phyloP scores from a whole-genome alignment of 2,797 vertebrate species.

The Molossus alvarezi region DNA sequence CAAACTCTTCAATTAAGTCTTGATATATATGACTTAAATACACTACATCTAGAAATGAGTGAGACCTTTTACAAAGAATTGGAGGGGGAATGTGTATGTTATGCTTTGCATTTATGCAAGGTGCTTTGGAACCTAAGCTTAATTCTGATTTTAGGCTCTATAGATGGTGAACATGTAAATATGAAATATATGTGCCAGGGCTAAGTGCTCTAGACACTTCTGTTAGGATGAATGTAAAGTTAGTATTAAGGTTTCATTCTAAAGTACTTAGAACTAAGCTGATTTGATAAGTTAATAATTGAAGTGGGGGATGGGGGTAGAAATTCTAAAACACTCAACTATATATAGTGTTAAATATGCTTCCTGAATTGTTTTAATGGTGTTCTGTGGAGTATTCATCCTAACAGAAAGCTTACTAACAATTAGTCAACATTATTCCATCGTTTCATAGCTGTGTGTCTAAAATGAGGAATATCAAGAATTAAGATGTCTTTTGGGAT shows the following conservation, averaged over 20 bases:
- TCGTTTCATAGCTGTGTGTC: background rate
- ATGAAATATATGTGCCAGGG: background rate
- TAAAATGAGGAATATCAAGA: background rate
- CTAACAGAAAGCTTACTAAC: background rate
- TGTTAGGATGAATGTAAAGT: background rate
- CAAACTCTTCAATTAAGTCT: slow-evolving; percentile 82
- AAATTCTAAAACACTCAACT: background rate
- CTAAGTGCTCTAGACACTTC: background rate
- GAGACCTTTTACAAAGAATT: background rate
- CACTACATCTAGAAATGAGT: background rate
- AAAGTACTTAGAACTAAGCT: background rate
- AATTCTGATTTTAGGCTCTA: background rate
- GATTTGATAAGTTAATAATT: background rate
- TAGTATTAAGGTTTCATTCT: background rate
- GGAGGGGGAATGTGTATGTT: background rate
- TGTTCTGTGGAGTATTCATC: background rate
- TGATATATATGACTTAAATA: slow-evolving; percentile 77
- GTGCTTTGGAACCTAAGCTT: background rate
- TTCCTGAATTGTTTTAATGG: background rate
- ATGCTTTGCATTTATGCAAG: background rate
- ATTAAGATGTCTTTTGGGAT: background rate
- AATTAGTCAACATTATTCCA: background rate
- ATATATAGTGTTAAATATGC: background rate
- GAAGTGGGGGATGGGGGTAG: background rate
- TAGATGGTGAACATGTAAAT: background rate